Base-by-base conservation (phyloP, 2,888 invertebrate species). In the Branchipolynoe longqiensis region DNA sequence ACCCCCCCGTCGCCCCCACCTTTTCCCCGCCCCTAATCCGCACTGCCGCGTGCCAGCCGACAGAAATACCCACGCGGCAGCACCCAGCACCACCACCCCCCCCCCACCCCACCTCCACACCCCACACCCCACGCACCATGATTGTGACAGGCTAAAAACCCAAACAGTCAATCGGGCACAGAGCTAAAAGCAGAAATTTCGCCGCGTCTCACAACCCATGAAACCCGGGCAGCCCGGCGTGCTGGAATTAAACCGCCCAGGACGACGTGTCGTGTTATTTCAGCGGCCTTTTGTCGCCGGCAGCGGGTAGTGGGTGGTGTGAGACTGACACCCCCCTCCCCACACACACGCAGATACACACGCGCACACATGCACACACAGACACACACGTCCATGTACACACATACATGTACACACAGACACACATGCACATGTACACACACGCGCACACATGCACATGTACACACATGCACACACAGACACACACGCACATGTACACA, bases 141-240 rank as follows among this genome's bases (percentile, higher is more conserved):
- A 69, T 69, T 69, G 69, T 69, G 69, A 69, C 69, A 69, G 69
- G 22, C 69, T 25, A 14, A 69, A 69, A 69, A 69, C 33, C 36
- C 69, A 33, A 14, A 12, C 36, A 69, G 69, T 69, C 69, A 69
- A 69, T 69, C 69, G 38, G 69, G 69, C n/a, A 62, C 62, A 18
- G 33, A 18, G n/a, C 69, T 69, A 69, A 69, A 69, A 69, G 69
- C 36, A 38, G 69, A 69, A 69, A 69, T 36, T 69, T 69, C 69
- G 14, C 36, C 69, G 69, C 69, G 36, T 69, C 38, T 33, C 38
- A 33, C 69, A 69, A 33, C 69, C 69, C 69, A 36, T 69, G 69
- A 69, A 69, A 33, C 33, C 38, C 69, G 48, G 14, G n/a, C n/a
- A 33, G 38, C 38, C 33, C 14, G 33, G 36, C 36, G 38, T 69